Percentiles rank a stretch among this genome's conserved stretches.
Conservation (phyloP, 2,888 invertebrate genomes). For the Palloptera scutellata region DNA sequence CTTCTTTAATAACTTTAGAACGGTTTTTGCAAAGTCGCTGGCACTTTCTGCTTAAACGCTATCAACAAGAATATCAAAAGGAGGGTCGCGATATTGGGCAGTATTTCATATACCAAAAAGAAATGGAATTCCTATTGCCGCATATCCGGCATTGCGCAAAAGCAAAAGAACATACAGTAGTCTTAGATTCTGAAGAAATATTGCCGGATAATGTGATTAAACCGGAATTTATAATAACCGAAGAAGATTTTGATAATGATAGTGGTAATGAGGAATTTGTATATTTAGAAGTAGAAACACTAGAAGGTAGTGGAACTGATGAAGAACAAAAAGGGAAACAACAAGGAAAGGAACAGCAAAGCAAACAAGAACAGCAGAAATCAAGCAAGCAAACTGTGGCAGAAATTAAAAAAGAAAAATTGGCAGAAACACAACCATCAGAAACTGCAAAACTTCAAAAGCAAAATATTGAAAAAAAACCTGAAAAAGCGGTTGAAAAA, state of each 20-base stretch:
- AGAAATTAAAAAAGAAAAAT: background rate
- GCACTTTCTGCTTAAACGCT: constrained; percentile 42
- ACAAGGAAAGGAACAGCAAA: background rate
- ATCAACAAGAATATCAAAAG: constrained; percentile 31
- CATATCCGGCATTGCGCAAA: constrained; percentile 28
- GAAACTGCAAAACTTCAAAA: background rate
- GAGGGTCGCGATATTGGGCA: background rate
- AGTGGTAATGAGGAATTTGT: constrained; percentile 40
- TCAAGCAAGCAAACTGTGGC: background rate
- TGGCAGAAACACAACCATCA: background rate
- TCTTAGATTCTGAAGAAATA: constrained; percentile 11
- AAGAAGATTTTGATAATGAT: constrained; percentile 39
- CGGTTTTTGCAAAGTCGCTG: constrained; percentile 45
- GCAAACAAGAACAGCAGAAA: constrained; percentile 1
- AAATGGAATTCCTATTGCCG: constrained; percentile 36
- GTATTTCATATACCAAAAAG: constrained; percentile 37
- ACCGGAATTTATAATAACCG: constrained; percentile 46
- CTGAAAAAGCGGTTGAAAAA: background rate
- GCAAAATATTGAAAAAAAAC: background rate
- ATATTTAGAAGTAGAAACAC: constrained; percentile 40
- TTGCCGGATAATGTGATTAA: constrained; percentile 23
- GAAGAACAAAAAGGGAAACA: constrained; percentile 21
- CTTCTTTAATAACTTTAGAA: constrained; percentile 30
- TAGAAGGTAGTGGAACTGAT: constrained; percentile 6
- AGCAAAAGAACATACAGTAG: constrained; percentile 12